Conservation (phyloP, 2,888 invertebrate genomes). For the Malachius bipustulatus region DNA sequence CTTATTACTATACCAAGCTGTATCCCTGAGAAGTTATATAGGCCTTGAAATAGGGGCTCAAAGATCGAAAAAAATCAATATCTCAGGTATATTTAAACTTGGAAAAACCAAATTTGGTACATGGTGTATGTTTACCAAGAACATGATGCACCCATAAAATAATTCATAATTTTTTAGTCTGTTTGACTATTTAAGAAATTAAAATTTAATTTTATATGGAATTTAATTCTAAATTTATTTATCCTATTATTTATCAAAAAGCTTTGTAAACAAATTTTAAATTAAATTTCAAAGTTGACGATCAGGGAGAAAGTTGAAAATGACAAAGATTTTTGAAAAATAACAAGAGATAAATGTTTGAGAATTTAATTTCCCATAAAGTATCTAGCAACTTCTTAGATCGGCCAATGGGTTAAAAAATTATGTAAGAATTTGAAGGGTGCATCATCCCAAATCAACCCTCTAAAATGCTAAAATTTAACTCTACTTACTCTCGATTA, state of each 20-base stretch:
- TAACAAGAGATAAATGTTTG: too few relatives aligned
- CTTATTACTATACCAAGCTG: conserved; percentile 1
- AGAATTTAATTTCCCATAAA: too few relatives aligned
- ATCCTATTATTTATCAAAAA: background rate
- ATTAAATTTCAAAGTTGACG: too few relatives aligned
- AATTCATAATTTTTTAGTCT: background rate
- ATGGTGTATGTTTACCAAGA: background rate
- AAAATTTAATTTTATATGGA: background rate
- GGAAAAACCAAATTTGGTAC: conserved; percentile 1
- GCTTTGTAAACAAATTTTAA: conserved; percentile 1
- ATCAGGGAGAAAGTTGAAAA: too few relatives aligned
- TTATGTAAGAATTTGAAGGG: too few relatives aligned
- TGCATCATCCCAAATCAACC: too few relatives aligned
- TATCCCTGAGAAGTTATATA: conserved; percentile 3
- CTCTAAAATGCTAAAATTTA: too few relatives aligned
- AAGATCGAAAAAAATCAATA: background rate
- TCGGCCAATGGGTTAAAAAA: too few relatives aligned
- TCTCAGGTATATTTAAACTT: background rate
- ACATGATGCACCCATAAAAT: conserved; percentile 1
- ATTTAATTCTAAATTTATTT: background rate
- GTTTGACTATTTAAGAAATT: background rate
- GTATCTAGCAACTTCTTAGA: too few relatives aligned
- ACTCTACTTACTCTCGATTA: too few relatives aligned
- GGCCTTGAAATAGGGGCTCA: background rate
- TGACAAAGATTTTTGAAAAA: too few relatives aligned